These are phyloP conservation scores for Coelinius sp. DNA, from an alignment of 2,888 invertebrate genomes.

Conservation along the genomic window DNA sequence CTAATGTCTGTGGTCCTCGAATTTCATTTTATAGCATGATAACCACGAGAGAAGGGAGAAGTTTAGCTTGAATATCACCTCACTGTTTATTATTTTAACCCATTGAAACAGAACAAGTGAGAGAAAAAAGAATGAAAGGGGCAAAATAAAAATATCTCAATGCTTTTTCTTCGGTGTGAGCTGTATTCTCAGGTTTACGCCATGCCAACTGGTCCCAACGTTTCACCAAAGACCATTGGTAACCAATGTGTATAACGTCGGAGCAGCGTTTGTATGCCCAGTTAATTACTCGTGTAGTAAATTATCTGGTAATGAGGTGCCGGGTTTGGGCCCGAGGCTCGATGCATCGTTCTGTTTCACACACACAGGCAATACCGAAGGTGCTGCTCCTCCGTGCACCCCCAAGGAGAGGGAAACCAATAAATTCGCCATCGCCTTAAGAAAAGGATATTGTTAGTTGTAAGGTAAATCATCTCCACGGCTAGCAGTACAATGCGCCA, in stretches of 20 bases:
- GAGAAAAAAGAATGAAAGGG: not conserved
- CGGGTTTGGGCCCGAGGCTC: constrained; percentile 63
- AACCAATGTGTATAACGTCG: constrained; percentile 43
- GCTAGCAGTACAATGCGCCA: constrained; percentile 41
- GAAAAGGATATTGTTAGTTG: constrained; percentile 68
- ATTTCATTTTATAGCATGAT: constrained; percentile 46
- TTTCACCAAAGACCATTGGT: not conserved
- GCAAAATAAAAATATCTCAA: constrained; percentile 9
- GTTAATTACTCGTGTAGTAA: constrained; percentile 70
- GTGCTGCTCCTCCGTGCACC: constrained; percentile 53
- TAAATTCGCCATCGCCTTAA: constrained; percentile 64
- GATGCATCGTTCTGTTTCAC: constrained; percentile 10
- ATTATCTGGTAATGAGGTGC: constrained; percentile 70
- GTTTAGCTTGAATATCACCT: constrained; percentile 9
- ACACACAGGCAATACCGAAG: constrained; percentile 26
- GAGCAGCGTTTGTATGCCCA: constrained; percentile 66
- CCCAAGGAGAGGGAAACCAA: constrained; percentile 59
- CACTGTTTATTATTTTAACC: constrained; percentile 58
- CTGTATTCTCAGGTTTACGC: constrained; percentile 1
- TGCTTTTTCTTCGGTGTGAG: constrained; percentile 15
- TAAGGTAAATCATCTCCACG: constrained; percentile 67
- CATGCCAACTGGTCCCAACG: constrained; percentile 5
- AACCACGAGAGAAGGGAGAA: constrained; percentile 36
- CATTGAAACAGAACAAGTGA: constrained; percentile 4
- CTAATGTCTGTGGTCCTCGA: constrained; percentile 59